phyloP scores from a whole-genome alignment of 2,797 vertebrate species.

The Onychomys torridus region DNA sequence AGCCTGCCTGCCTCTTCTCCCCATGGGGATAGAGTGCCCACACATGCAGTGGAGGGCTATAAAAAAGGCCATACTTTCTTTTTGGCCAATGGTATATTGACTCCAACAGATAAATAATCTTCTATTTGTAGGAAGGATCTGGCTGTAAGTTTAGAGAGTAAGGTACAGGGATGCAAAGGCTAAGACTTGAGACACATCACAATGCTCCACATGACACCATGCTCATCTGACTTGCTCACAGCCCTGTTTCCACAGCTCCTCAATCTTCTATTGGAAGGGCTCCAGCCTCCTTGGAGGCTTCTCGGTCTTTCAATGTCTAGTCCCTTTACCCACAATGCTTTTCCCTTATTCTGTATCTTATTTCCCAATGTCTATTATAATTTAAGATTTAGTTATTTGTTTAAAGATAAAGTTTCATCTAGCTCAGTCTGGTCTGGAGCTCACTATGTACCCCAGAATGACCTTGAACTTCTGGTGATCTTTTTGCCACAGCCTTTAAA shows the following conservation, averaged over 20 bases:
- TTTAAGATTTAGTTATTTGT: neutral
- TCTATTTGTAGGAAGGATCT: neutral
- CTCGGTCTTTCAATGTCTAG: neutral
- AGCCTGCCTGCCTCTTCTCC: neutral
- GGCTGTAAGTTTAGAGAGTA: neutral
- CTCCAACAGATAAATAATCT: neutral
- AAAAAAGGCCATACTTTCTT: neutral
- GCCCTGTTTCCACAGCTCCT: neutral
- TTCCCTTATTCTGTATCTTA: neutral
- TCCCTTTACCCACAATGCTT: neutral
- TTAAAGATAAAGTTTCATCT: neutral
- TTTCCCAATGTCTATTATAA: neutral
- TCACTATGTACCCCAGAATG: neutral
- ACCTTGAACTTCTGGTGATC: neutral
- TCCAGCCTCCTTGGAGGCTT: neutral
- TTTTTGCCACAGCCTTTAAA: neutral
- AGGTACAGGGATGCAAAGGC: neutral
- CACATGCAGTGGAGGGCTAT: too few species aligned
- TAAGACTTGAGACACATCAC: neutral
- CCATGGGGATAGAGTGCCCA: neutral
- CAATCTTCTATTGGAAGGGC: neutral
- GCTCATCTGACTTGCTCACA: neutral
- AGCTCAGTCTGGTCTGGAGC: neutral
- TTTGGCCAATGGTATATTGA: neutral
- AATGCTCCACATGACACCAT: neutral